Evolutionary conservation across 2,113 vertebrate species (phyloP).

Genomic region (Upupa epops): DNA sequence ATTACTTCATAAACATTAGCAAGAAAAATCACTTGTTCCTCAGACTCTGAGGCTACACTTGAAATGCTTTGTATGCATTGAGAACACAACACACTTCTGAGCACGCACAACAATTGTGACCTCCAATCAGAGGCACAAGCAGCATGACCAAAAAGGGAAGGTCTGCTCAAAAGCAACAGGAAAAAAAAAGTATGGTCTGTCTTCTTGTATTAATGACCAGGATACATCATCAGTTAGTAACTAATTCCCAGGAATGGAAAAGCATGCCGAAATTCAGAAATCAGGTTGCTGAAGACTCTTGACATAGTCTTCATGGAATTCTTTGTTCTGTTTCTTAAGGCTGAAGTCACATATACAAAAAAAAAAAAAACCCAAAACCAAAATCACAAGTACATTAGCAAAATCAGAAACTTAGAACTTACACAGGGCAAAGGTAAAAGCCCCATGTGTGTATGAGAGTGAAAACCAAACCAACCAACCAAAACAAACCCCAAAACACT

Average conservation of each 20-base stretch:
- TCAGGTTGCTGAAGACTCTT: neutral
- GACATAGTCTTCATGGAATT: neutral
- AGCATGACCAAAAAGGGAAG: neutral
- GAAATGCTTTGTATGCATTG: neutral
- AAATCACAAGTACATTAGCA: neutral
- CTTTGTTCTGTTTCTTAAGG: neutral
- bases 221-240: neutral
- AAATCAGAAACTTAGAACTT: neutral
- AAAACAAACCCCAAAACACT: neutral
- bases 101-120: neutral
- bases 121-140: neutral
- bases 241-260: neutral
- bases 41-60: neutral
- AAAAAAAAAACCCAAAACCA: neutral
- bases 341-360: neutral
- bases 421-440: neutral
- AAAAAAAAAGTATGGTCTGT: rapidly evolving
- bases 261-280: neutral
- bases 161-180: neutral
- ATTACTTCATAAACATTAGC: neutral
- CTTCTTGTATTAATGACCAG: neutral
- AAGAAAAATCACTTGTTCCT: neutral
- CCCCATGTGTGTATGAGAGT: neutral
- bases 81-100: neutral
- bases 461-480: neutral